A percentile compares a stretch with the other conserved stretches of the same genome.
Conservation (phyloP, 2,888 invertebrate species). For the Chirona hameri region DNA sequence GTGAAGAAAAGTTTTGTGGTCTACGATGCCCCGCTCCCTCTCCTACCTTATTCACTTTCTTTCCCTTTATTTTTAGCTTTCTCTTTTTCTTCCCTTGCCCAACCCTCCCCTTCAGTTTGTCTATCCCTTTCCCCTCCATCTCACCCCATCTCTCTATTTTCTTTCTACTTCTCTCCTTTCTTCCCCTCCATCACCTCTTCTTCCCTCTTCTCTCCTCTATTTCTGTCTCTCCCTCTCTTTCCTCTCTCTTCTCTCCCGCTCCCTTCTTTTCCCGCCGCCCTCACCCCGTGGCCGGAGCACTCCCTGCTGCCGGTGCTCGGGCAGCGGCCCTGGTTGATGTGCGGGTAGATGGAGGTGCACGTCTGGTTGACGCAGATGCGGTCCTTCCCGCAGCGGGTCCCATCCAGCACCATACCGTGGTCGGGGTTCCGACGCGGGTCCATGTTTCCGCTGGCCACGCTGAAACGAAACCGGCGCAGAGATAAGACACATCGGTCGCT, state of each 20-base stretch:
- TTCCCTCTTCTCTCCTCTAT: too few species aligned
- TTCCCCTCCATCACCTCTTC: too few species aligned
- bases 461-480: slow-evolving; percentile 45
- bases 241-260: too few species aligned
- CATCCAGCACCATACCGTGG: slow-evolving; percentile 87
- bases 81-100: background rate
- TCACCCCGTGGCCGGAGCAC: slow-evolving; percentile 66
- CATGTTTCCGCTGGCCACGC: slow-evolving; percentile 68
- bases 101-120: too few species aligned
- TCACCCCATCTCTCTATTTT: background rate
- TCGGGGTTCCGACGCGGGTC: slow-evolving; percentile 64
- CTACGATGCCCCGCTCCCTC: too few species aligned
- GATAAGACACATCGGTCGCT: too few species aligned
- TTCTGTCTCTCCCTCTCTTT: too few species aligned
- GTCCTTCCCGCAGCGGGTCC: slow-evolving; percentile 88
- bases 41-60: background rate
- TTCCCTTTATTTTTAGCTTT: background rate
- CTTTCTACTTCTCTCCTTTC: background rate
- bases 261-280: slow-evolving; percentile 43
- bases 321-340: slow-evolving; percentile 81
- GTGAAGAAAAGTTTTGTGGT: too few species aligned
- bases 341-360: slow-evolving; percentile 79
- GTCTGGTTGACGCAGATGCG: slow-evolving; percentile 89
- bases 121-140: background rate
- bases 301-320: slow-evolving; percentile 62